These are phyloP conservation scores for Dromius quadrimaculatus DNA, from an alignment of 2,888 invertebrate genomes.

Conservation along the genomic window DNA sequence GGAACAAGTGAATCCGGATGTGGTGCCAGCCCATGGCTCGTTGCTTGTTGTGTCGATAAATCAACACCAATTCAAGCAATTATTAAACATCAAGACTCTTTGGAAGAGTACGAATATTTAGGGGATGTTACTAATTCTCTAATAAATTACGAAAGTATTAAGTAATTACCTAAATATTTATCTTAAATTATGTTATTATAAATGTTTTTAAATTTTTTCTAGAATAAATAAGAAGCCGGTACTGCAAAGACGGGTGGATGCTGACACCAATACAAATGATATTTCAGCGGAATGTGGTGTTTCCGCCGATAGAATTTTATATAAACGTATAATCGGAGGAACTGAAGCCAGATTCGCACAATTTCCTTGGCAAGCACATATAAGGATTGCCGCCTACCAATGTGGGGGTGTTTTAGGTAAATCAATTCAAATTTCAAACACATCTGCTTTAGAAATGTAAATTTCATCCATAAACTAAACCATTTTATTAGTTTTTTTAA, in stretches of 20 bases:
- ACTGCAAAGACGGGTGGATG: slow-evolving; percentile 51
- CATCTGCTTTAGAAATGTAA: too few relatives aligned
- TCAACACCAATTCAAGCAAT: slow-evolving; percentile 45
- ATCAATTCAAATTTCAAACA: too few relatives aligned
- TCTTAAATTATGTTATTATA: too few relatives aligned
- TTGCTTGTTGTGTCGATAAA: slow-evolving; percentile 75
- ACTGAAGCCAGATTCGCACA: slow-evolving; percentile 81
- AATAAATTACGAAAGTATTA: too few relatives aligned
- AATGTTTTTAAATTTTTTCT: too few relatives aligned
- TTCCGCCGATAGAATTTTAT: slow-evolving; percentile 70
- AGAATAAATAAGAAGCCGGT: too few relatives aligned
- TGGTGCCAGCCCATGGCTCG: slow-evolving; percentile 77
- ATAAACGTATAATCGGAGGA: slow-evolving; percentile 86
- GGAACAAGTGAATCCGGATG: slow-evolving; percentile 77
- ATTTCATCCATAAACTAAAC: too few relatives aligned
- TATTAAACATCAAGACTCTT: background rate
- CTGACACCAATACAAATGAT: slow-evolving; percentile 58
- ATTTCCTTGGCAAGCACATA: slow-evolving; percentile 89
- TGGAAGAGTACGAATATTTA: too few relatives aligned
- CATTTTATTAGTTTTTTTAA: too few relatives aligned
- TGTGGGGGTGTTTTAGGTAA: slow-evolving; percentile 83
- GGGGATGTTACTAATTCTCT: too few relatives aligned
- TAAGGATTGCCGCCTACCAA: slow-evolving; percentile 84
- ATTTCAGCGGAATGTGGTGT: slow-evolving; percentile 76
- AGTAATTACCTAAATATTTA: too few relatives aligned